A percentile compares a stretch with the other conserved stretches of the same genome.
Evolutionary conservation across 1,140 invertebrate genomes (phyloP).

Genomic region (Glossosoma conforme): DNA sequence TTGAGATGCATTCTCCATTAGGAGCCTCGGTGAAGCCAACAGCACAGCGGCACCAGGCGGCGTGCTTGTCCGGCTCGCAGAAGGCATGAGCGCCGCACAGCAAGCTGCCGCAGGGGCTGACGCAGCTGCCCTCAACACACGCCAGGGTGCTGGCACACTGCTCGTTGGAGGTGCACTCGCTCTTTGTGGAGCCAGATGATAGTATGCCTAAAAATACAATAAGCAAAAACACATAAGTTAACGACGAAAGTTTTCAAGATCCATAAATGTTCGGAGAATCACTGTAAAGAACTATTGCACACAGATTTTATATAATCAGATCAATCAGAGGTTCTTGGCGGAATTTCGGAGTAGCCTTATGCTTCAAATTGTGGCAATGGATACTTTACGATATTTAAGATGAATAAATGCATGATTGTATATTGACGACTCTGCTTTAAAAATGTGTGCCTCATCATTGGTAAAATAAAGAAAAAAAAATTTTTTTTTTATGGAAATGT

Average conservation of each 20-base stretch:
- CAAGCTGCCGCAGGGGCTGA: slow-evolving; percentile 74
- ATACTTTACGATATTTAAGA: too few relatives aligned
- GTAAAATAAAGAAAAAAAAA: too few relatives aligned
- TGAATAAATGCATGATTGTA: too few relatives aligned
- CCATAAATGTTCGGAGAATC: too few relatives aligned
- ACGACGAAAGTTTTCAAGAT: too few relatives aligned
- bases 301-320: neutral
- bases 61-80: slow-evolving; percentile 83
- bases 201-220: slow-evolving; percentile 19
- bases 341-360: too few relatives aligned
- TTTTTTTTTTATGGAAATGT: neutral
- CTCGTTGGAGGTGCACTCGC: slow-evolving; percentile 63
- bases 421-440: too few relatives aligned
- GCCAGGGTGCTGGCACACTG: slow-evolving; percentile 76
- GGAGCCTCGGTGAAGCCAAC: slow-evolving; percentile 73
- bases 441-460: too few relatives aligned
- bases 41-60: slow-evolving; percentile 80
- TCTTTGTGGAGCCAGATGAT: slow-evolving; percentile 42
- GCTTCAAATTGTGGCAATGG: too few relatives aligned
- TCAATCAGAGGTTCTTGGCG: too few relatives aligned
- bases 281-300: too few relatives aligned
- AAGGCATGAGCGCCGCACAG: slow-evolving; percentile 79
- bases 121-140: slow-evolving; percentile 70
- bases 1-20: slow-evolving; percentile 73
- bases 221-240: neutral